Conservation (phyloP, 2,888 invertebrate species). For the Leuctra nigra region DNA sequence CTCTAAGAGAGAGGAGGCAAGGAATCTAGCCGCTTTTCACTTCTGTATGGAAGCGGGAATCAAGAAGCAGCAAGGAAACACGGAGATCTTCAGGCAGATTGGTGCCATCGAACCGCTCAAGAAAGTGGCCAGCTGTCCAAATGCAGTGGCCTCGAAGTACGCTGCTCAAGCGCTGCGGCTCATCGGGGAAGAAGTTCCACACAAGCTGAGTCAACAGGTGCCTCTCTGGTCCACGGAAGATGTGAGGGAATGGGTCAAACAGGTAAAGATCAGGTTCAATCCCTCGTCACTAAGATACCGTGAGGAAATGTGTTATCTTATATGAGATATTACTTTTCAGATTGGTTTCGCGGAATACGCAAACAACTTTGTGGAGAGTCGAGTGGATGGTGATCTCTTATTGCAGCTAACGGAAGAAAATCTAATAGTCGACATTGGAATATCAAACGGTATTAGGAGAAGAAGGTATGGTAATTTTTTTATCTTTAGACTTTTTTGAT, state of each 20-base stretch:
- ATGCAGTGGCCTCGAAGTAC: slow-evolving; percentile 95
- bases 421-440: slow-evolving; percentile 85
- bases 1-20: slow-evolving; percentile 91
- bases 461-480: too few species aligned
- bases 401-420: slow-evolving; percentile 89
- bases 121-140: slow-evolving; percentile 94
- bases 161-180: slow-evolving; percentile 87
- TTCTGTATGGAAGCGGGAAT: slow-evolving; percentile 99
- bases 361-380: slow-evolving; percentile 76
- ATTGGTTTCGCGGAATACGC: slow-evolving; percentile 87
- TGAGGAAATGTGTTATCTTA: not conserved
- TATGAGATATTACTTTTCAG: slow-evolving; percentile 34
- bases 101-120: slow-evolving; percentile 93
- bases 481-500: too few species aligned
- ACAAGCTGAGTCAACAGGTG: slow-evolving; percentile 95
- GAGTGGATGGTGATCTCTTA: slow-evolving; percentile 94
- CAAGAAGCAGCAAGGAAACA: slow-evolving; percentile 87
- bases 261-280: slow-evolving; percentile 45
- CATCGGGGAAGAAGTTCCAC: slow-evolving; percentile 95
- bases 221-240: slow-evolving; percentile 97
- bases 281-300: not conserved
- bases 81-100: slow-evolving; percentile 87
- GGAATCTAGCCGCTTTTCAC: slow-evolving; percentile 95
- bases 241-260: slow-evolving; percentile 96
- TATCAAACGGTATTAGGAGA: slow-evolving; percentile 87